phyloP scores from a whole-genome alignment of 2,797 vertebrate species.

The Phalanger gymnotis region DNA sequence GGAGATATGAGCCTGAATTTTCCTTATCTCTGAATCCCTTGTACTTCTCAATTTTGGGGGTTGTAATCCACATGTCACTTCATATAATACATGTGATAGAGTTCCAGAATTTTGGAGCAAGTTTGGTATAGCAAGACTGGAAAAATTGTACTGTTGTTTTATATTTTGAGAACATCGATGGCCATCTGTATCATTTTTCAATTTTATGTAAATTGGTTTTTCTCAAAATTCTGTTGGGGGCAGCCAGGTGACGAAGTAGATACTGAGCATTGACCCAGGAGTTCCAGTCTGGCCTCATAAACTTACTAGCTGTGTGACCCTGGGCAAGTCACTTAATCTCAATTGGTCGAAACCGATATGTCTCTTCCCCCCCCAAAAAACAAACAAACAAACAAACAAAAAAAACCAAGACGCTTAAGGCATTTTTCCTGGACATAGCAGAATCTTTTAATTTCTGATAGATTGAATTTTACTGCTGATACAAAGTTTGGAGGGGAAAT shows the following conservation, averaged over 20 bases:
- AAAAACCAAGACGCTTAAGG: background rate
- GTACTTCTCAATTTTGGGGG: background rate
- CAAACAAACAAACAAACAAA: no score
- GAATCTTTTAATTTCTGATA: background rate
- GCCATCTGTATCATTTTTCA: background rate
- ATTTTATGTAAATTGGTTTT: background rate
- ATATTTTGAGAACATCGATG: background rate
- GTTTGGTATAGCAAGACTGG: background rate
- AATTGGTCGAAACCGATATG: no score
- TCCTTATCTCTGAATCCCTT: background rate
- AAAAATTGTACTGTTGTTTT: background rate
- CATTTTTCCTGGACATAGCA: background rate
- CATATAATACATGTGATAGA: background rate
- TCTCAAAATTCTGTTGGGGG: background rate
- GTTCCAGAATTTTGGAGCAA: background rate
- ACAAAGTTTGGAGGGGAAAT: background rate
- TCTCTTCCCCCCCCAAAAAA: background rate
- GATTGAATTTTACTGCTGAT: background rate
- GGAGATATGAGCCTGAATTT: background rate
- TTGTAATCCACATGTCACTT: background rate
- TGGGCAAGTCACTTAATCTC: no score
- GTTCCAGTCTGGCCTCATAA: no score
- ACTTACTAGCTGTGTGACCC: no score
- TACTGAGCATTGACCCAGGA: background rate
- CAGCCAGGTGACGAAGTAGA: background rate